phyloP scores from a whole-genome alignment of 2,113 vertebrate genomes.

The Hystrix cristata region DNA sequence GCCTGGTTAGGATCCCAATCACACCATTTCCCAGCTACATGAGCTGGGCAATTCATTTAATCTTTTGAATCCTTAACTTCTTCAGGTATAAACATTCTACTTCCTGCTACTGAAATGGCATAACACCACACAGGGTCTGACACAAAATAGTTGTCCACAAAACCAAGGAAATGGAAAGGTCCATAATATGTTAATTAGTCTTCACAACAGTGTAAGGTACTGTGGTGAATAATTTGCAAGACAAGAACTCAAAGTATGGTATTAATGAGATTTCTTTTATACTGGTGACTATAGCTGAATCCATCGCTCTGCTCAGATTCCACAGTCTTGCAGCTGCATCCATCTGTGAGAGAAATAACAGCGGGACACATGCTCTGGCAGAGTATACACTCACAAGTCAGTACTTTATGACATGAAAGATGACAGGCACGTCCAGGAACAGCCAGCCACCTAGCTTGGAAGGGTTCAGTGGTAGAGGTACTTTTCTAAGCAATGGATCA shows the following conservation, averaged over 20 bases:
- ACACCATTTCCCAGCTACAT: not conserved
- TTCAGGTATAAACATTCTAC: not conserved
- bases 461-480: not conserved
- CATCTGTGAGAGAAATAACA: not conserved
- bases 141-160: not conserved
- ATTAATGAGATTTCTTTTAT: slow-evolving; percentile 23
- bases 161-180: not conserved
- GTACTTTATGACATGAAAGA: not conserved
- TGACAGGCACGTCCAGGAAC: not conserved
- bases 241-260: not conserved
- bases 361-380: not conserved
- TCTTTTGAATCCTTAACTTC: not conserved
- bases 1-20: not conserved
- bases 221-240: not conserved
- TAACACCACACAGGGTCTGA: not conserved
- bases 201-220: not conserved
- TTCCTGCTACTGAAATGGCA: not conserved
- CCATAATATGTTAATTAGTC: not conserved
- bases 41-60: not conserved
- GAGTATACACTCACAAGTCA: not conserved
- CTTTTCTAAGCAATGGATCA: not conserved
- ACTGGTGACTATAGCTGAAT: not conserved
- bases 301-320: not conserved
- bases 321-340: not conserved
- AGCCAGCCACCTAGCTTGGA: not conserved